Percentiles rank a stretch among this genome's conserved stretches.
phyloP scores from a whole-genome alignment of 2,797 vertebrate genomes.

The Rhabdophis nuchalis region DNA sequence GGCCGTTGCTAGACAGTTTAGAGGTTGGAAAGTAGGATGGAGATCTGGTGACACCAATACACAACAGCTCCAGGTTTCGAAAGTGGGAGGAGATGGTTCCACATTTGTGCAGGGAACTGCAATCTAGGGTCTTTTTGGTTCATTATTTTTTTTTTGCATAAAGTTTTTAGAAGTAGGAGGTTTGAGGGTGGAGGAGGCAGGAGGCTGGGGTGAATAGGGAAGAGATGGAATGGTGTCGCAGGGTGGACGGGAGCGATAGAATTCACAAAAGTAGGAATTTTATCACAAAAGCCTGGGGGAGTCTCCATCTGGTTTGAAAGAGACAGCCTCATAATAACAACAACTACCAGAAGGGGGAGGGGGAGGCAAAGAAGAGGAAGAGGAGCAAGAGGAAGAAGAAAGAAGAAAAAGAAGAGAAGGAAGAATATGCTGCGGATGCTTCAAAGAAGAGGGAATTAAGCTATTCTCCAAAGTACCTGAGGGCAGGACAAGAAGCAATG shows the following conservation, averaged over 20 bases:
- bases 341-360: not conserved
- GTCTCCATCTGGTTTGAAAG: not conserved
- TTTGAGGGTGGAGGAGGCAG: not conserved
- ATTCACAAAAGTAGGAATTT: not conserved
- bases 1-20: not conserved
- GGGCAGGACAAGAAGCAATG: no score
- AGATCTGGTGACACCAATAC: not conserved
- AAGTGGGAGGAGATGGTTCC: not conserved
- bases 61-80: not conserved
- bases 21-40: not conserved
- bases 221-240: not conserved
- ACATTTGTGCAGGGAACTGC: not conserved
- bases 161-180: not conserved
- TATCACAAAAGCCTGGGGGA: not conserved
- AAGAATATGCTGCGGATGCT: no score
- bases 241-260: not conserved
- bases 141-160: no score
- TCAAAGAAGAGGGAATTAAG: no score
- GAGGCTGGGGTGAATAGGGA: not conserved
- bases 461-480: no score
- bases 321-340: not conserved
- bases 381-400: no score
- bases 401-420: no score
- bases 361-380: no score
- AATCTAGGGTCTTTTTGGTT: no score